Evolutionary conservation across 2,797 vertebrate genomes (phyloP).

Genomic region (Artibeus lituratus): DNA sequence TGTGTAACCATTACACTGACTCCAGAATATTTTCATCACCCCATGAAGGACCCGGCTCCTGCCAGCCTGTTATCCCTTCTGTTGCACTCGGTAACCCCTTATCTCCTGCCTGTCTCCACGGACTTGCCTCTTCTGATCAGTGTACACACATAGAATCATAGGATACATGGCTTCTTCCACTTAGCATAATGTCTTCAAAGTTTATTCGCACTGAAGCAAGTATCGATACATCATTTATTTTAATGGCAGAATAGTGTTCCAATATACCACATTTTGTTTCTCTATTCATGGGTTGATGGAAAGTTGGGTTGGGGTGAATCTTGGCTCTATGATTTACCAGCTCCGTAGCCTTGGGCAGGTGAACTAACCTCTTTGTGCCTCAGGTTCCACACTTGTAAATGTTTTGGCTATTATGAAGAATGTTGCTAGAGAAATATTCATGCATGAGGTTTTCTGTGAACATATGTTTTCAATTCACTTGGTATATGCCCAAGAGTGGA

Average conservation of each 20-base stretch:
- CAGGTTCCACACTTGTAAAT: neutral
- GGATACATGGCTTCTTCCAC: neutral
- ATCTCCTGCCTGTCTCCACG: neutral
- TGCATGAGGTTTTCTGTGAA: neutral
- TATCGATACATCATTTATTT: neutral
- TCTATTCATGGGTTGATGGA: neutral
- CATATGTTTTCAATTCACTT: neutral
- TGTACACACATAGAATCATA: neutral
- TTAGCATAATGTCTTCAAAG: neutral
- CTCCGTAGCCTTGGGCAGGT: neutral
- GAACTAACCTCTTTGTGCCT: neutral
- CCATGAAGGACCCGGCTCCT: neutral
- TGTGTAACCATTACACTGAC: neutral
- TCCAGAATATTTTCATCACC: neutral
- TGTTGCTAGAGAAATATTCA: neutral
- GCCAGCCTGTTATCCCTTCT: neutral
- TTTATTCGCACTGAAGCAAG: neutral
- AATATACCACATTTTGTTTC: neutral
- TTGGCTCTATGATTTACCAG: neutral
- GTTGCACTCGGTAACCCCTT: too few relatives aligned
- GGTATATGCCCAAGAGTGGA: neutral
- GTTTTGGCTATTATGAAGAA: neutral
- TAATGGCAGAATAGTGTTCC: neutral
- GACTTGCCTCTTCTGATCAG: neutral
- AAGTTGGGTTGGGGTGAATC: neutral